phyloP scores from a whole-genome alignment of 2,797 vertebrate genomes.

The Phrynocephalus vlangalii region DNA sequence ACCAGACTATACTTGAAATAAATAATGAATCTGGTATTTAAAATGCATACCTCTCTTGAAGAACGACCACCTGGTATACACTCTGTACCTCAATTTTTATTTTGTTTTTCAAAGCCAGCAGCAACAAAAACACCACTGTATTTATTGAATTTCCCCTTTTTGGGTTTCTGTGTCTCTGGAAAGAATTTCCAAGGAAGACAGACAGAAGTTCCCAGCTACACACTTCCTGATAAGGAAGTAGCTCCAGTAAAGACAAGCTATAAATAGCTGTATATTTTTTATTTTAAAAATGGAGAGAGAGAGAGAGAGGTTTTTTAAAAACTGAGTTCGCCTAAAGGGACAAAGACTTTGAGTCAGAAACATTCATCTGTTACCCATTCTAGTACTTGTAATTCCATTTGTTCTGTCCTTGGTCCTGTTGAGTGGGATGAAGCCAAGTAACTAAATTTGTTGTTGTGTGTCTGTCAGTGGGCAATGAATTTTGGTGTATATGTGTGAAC shows the following conservation, averaged over 20 bases:
- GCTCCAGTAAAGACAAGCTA: constrained; percentile 81
- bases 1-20: neutral
- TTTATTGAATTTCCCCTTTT: constrained; percentile 80
- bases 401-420: neutral
- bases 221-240: constrained; percentile 93
- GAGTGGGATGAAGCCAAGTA: constrained; percentile 6
- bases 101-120: constrained; percentile 64
- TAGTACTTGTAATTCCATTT: constrained; percentile 16
- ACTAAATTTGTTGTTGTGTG: neutral
- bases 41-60: constrained; percentile 34
- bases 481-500: too few relatives aligned
- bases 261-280: constrained; percentile 77
- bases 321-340: constrained; percentile 54
- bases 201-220: constrained; percentile 87
- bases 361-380: neutral
- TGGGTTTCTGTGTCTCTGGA: constrained; percentile 77
- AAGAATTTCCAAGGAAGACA: constrained; percentile 95
- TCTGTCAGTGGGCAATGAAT: too few relatives aligned
- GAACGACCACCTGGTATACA: constrained; percentile 53
- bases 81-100: neutral
- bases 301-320: constrained; percentile 48
- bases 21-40: constrained; percentile 37
- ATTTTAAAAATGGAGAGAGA: constrained; percentile 63
- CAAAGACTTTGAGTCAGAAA: neutral
- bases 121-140: constrained; percentile 58